Evolutionary conservation across 2,888 invertebrate genomes (phyloP), one percentile per base, ranked within the genome.

Genomic region (Opisthograptis luteolata): DNA sequence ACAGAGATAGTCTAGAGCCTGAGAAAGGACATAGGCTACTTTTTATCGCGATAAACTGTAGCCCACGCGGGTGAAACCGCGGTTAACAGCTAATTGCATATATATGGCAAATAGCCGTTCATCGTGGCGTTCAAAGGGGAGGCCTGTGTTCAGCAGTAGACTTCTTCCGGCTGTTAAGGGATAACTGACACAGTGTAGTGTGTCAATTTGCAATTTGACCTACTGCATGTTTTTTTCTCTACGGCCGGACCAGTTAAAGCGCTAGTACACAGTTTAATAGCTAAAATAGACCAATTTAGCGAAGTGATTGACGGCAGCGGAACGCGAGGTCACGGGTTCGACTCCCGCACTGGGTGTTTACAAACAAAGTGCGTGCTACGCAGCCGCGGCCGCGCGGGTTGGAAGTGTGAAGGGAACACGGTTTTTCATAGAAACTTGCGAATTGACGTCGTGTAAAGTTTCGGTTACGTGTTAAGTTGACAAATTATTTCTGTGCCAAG

Each of bases 281-380:
- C 42, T 37, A 41, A 35, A n/a, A n/a, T n/a, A n/a, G 34, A 49
- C 55, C 51, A 51, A 54, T 60, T 55, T 34, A 49, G 30, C 42
- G 10, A 30, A 36, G 27, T 43, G 47, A 53, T 55, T 35, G 43
- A 54, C 42, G 36, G 30, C 35, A 10, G 32, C 15, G 39, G 39
- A 14, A 5, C 19, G 37, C 41, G 37, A 60, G 58, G 58, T 44
- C 58, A 32, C 32, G 15, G 36, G 55, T 54, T 55, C 40, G 42
- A 53, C 41, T 58, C 46, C 51, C 46, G 24, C 19, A 47, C 40
- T 30, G 46, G n/a, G 43, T 47, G 43, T 50, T 55, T 50, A 50
- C 50, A 36, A 47, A 45, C 36, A 44, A 35, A 8, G 27, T 41
- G 47, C 47, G 47, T 48, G 47, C 10, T n/a, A 15, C 17, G 2